Conservation (phyloP, 2,888 invertebrate species). For the Pachymerium ferrugineum region DNA sequence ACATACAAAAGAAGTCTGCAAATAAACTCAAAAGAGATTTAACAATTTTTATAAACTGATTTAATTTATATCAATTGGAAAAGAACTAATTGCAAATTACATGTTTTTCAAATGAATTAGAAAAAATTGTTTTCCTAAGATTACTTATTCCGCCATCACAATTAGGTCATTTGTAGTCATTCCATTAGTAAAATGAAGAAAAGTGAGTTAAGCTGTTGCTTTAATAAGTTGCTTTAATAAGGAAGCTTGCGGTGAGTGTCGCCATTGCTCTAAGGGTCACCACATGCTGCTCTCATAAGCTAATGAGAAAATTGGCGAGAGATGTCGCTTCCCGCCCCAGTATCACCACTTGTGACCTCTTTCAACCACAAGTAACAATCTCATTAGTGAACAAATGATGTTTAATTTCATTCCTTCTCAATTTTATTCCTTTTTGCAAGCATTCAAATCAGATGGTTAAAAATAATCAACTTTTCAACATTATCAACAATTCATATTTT, state of each 20-base stretch:
- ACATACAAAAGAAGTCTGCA: neutral
- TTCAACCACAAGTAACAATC: neutral
- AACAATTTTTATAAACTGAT: too few relatives aligned
- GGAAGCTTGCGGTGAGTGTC: neutral
- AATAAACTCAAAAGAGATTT: too few relatives aligned
- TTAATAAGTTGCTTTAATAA: conserved; percentile 8
- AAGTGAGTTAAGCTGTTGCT: neutral
- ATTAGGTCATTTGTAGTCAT: too few relatives aligned
- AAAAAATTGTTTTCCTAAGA: too few relatives aligned
- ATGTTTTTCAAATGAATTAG: too few relatives aligned
- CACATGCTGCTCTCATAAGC: conserved; percentile 8
- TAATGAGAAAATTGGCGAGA: conserved; percentile 13
- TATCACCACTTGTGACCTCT: conserved; percentile 13
- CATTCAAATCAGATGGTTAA: too few relatives aligned
- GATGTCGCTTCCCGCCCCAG: conserved; percentile 13
- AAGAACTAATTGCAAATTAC: too few relatives aligned
- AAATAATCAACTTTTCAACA: too few relatives aligned
- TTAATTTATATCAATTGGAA: too few relatives aligned
- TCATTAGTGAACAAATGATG: conserved; percentile 1
- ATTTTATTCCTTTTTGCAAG: neutral
- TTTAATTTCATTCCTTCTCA: conserved; percentile 8
- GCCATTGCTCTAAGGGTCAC: conserved; percentile 8
- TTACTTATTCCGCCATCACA: too few relatives aligned
- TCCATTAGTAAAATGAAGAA: neutral
- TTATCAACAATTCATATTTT: neutral